These are phyloP conservation scores for Agrilus planipennis DNA, from an alignment of 1,140 invertebrate genomes.

Conservation along the genomic window DNA sequence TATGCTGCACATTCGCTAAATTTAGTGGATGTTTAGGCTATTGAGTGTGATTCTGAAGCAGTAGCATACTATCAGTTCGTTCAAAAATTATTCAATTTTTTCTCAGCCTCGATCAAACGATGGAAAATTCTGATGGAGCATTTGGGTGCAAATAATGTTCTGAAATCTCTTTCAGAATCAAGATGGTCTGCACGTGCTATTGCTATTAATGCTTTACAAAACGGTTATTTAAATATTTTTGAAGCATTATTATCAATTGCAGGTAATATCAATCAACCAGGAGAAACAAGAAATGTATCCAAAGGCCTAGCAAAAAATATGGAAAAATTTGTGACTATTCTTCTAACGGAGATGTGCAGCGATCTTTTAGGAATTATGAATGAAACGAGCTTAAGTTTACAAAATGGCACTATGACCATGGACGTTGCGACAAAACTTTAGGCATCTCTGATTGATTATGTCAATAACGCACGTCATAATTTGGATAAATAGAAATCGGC, in stretches of 20 bases:
- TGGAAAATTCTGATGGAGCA: not conserved
- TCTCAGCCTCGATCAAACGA: not conserved
- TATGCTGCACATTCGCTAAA: not conserved
- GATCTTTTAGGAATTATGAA: too few species aligned
- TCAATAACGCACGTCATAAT: too few species aligned
- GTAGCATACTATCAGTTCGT: conserved; percentile 1
- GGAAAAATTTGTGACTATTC: too few species aligned
- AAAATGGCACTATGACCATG: too few species aligned
- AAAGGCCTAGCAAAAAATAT: not conserved
- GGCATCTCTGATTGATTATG: too few species aligned
- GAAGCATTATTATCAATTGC: not conserved
- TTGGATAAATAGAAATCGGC: too few species aligned
- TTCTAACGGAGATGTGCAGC: too few species aligned
- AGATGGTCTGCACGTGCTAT: conserved; percentile 4
- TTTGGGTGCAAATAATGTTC: conserved; percentile 1
- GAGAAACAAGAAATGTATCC: not conserved
- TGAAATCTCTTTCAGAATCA: not conserved
- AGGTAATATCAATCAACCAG: not conserved
- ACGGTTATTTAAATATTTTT: not conserved
- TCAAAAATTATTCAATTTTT: not conserved
- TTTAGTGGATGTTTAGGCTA: not conserved
- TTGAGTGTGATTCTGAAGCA: not conserved
- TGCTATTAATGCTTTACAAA: not conserved
- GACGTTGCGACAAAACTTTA: too few species aligned
- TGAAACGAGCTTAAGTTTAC: too few species aligned